Base-by-base conservation (phyloP, 2,797 vertebrate genomes). In the Etheostoma perlongum region DNA sequence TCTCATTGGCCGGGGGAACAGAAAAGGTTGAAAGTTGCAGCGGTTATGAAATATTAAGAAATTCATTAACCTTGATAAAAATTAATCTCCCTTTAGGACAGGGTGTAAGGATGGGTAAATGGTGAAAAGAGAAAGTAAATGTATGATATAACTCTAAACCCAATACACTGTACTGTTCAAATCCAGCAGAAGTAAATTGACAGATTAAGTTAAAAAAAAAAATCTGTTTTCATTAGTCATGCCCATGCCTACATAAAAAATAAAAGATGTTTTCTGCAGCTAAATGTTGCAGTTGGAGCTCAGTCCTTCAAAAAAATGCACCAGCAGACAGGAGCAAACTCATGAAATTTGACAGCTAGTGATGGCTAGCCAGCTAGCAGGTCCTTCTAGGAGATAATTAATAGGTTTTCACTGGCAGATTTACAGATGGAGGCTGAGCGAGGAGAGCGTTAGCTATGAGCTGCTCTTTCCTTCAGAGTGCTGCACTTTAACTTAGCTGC, bases 371-470 rank as follows among this genome's bases (percentile, higher is more conserved):
- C 84, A 85, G 89, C 85, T 23, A 87, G 85, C 87, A 88, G 83
- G 89, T 89, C 85, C 87, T 85, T 90, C 89, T 89, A 81, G 80
- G 79, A 92, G 86, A 90, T 93, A 93, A 93, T 94, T 91, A 93
- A 92, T 89, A 88, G 89, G 85, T 88, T 92, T 90, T 85, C 88
- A 84, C 85, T 90, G 90, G 86, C 88, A 89, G 90, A 92, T 93
- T 93, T 93, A 92, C 86, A 88, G 85, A 87, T 42, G 51, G 57
- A 76, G 67, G 78, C 76, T 85, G 81, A 83, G 87, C 27, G 46
- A 83, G 64, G 60, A 79, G 79, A 82, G 74, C 33, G 49, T 64
- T 78, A 79, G 81, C 77, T 84, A 72, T 65, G 79, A 87, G 85
- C 68, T 88, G 88, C 71, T 83, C 84, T 90, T 87, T 86, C 79